These are phyloP conservation scores for Gymnorhina tibicen DNA, from an alignment of 2,113 vertebrate genomes.

Conservation along the genomic window DNA sequence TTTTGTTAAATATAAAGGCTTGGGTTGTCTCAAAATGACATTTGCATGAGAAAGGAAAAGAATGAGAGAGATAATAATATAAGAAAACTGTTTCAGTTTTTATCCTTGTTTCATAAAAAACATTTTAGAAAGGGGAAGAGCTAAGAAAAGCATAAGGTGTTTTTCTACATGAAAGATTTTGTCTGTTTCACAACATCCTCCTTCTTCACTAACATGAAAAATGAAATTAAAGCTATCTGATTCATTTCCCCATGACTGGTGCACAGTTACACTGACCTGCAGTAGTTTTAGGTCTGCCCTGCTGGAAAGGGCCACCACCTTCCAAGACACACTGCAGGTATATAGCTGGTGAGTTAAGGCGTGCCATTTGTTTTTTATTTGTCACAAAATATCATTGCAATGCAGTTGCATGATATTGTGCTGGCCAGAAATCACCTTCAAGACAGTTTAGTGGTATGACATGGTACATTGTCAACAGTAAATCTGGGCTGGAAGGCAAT, in stretches of 20 bases:
- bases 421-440: constrained; percentile 42
- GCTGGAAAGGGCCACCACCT: background rate
- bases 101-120: background rate
- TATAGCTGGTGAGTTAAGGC: background rate
- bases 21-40: background rate
- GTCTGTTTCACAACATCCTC: background rate
- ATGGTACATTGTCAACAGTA: background rate
- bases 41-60: background rate
- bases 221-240: background rate
- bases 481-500: constrained; percentile 14
- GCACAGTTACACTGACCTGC: background rate
- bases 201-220: background rate
- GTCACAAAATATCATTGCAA: constrained; percentile 2
- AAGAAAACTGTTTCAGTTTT: background rate
- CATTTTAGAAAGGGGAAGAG: background rate
- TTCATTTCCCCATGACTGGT: background rate
- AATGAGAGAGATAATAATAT: background rate
- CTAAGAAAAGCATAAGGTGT: background rate
- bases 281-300: background rate
- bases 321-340: background rate
- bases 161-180: background rate
- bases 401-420: background rate
- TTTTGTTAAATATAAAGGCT: background rate
- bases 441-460: constrained; percentile 19
- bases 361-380: background rate